Evolutionary conservation across 2,113 vertebrate genomes (phyloP), one percentile per base, ranked within the genome.

Genomic region (Chamaetylas fuelleborni): DNA sequence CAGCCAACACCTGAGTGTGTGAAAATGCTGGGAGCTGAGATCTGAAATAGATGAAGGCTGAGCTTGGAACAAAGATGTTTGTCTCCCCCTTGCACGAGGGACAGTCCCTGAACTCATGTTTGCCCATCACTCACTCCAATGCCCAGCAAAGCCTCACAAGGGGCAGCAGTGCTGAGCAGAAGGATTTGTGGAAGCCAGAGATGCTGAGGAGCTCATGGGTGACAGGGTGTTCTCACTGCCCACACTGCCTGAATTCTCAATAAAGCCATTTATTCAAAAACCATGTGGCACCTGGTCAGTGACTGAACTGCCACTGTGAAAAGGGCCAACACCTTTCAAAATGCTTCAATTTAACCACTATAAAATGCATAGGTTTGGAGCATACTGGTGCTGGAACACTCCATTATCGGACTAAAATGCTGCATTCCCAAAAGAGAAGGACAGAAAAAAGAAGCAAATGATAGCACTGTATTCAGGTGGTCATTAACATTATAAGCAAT

Each of bases 61-160:
- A 79, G 57, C n/a, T 53, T 42, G 43, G 51, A 81, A 57, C 16
- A n/a, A 78, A 54, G 38, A 18, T 12, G 18, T 36, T 54, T 7
- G 1, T 34, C 26, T 60, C 10, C 6, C 17, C 24, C 3, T 22
- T n/a, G 11, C 1, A 4, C 31, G 13, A 47, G n/a, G 38, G 17
- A 3, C 16, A 18, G 50, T 19, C 33, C 14, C 26, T 4, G 18
- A 92, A 50, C 29, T 48, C 53, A 43, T 67, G 51, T 9, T 3
- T 76, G 43, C 18, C 53, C 3, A 1, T 8, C 65, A 20, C 23
- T 61, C n/a, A 34, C 1, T 5, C 7, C 42, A 54, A 73, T 8
- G 8, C 42, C 45, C 62, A 86, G 25, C 36, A 81, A 93, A 86
- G 13, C 47, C 45, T n/a, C 72, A 38, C 16, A 19, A 8, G 3